Base-by-base conservation (phyloP, 2,797 vertebrate genomes). In the Glyptemys insculpta region DNA sequence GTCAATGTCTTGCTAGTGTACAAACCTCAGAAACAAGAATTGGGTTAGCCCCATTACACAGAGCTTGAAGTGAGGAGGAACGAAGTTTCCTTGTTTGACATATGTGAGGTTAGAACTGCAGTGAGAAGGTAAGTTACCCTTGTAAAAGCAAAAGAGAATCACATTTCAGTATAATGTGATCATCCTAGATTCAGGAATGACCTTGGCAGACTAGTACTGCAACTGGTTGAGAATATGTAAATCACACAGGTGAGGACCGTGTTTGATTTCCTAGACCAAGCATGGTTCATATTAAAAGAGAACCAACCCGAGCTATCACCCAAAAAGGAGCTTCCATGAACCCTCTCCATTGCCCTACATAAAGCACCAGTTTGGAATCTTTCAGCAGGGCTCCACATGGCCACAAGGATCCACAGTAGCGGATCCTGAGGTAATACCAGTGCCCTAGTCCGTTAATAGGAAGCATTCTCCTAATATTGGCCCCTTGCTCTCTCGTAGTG, bases 311-410 rank as follows among this genome's bases (percentile, higher is more conserved):
- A 72, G 21, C 68, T 41, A 72, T 74, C 79, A 76, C 3, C 2
- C 37, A 81, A 53, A 83, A 80, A 29, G 21, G 76, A 79, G 8
- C 54, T 3, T 68, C 7, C n/a, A 72, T 1, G 79, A 89, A 62
- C 27, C 21, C 18, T 21, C 1, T 18, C 84, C 8, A 5, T 5
- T 50, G 0, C 23, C 25, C 2, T 79, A 79, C 68, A 1, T 44
- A 83, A 90, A 21, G 27, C 8, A 83, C 11, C 34, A 2, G 4
- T 81, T 52, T 47, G 50, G 31, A 93, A 87, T 19, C 3, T 18
- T 76, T 76, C 7, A 31, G 57, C 59, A 23, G 52, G 7, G 14
- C 44, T 87, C 59, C 76, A 34, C 23, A 1, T 87, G 57, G 10
- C 34, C 90, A 86, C 6, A 29, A 59, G 47, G 34, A 54, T 8